A percentile compares a stretch with the other conserved stretches of the same genome.
Conservation (phyloP, 2,888 invertebrate species). For the Clanis bilineata region DNA sequence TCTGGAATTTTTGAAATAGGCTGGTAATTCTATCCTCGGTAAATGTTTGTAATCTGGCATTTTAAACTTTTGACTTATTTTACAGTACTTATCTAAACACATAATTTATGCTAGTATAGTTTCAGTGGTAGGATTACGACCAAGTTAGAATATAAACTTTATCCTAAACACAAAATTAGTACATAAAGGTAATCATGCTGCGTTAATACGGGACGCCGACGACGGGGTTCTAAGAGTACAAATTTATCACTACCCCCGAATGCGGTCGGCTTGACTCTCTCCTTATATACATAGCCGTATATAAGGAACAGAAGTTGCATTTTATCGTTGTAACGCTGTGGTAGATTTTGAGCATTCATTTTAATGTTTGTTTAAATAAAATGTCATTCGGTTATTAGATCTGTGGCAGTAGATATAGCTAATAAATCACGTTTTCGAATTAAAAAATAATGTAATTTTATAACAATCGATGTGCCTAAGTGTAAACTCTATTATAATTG, state of each 20-base stretch:
- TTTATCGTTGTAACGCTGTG: slow-evolving; percentile 40
- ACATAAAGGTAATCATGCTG: slow-evolving; percentile 50
- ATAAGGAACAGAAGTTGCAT: slow-evolving; percentile 62
- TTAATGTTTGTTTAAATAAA: slow-evolving; percentile 43
- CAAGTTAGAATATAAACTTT: slow-evolving; percentile 67
- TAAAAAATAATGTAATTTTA: slow-evolving; percentile 77
- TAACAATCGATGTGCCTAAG: slow-evolving; percentile 84
- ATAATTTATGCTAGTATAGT: slow-evolving; percentile 71
- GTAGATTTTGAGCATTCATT: slow-evolving; percentile 36
- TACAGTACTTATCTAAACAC: slow-evolving; percentile 13
- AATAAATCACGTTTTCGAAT: slow-evolving; percentile 73
- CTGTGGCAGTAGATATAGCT: slow-evolving; percentile 66
- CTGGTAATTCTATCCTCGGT: slow-evolving; percentile 12
- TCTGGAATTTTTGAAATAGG: slow-evolving; percentile 9
- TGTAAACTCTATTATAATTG: slow-evolving; percentile 75
- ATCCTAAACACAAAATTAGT: slow-evolving; percentile 66
- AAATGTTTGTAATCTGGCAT: slow-evolving; percentile 11
- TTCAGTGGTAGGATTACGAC: slow-evolving; percentile 72
- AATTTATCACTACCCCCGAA: slow-evolving; percentile 72
- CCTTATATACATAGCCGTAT: slow-evolving; percentile 62
- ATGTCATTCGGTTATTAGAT: slow-evolving; percentile 61
- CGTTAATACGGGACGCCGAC: slow-evolving; percentile 42
- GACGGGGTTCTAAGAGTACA: slow-evolving; percentile 73
- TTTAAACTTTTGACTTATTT: slow-evolving; percentile 15
- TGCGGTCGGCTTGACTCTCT: slow-evolving; percentile 64